Percentiles rank a stretch among this genome's conserved stretches.
Conservation (phyloP, 2,113 vertebrate genomes). For the Nyctereutes procyonoides region DNA sequence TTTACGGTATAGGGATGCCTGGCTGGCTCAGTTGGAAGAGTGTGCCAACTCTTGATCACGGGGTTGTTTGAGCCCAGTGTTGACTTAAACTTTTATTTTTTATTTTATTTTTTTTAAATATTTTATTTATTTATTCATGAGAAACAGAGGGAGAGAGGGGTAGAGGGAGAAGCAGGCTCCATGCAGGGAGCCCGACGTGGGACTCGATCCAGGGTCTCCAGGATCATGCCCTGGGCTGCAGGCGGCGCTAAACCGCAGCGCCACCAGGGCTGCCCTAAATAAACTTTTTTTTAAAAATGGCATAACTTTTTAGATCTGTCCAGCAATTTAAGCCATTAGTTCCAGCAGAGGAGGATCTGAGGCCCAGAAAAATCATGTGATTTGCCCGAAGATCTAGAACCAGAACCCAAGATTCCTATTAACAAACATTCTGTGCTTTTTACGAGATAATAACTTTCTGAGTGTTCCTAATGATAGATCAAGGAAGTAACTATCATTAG, state of each 20-base stretch:
- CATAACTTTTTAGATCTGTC: neutral
- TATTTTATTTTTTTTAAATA: too few species aligned
- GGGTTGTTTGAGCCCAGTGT: neutral
- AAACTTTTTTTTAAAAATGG: neutral
- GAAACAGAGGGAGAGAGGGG: too few species aligned
- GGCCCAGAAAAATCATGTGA: neutral
- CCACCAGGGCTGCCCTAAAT: neutral
- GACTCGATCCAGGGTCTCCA: too few species aligned
- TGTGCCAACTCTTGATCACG: neutral
- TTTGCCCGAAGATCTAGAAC: conserved; percentile 10
- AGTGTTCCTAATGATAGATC: neutral
- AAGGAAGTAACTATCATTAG: neutral
- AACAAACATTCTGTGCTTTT: conserved; percentile 2
- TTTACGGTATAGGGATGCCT: neutral
- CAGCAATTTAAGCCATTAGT: neutral
- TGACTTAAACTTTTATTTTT: neutral
- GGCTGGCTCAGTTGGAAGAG: neutral
- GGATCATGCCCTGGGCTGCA: too few species aligned
- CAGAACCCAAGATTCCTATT: neutral
- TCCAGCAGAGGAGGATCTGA: neutral
- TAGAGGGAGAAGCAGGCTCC: too few species aligned
- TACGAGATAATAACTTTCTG: neutral
- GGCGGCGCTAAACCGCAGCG: too few species aligned
- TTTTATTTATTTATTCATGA: too few species aligned
- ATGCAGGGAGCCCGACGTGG: too few species aligned